phyloP scores from a whole-genome alignment of 2,888 invertebrate species.

The Adela reaumurella region DNA sequence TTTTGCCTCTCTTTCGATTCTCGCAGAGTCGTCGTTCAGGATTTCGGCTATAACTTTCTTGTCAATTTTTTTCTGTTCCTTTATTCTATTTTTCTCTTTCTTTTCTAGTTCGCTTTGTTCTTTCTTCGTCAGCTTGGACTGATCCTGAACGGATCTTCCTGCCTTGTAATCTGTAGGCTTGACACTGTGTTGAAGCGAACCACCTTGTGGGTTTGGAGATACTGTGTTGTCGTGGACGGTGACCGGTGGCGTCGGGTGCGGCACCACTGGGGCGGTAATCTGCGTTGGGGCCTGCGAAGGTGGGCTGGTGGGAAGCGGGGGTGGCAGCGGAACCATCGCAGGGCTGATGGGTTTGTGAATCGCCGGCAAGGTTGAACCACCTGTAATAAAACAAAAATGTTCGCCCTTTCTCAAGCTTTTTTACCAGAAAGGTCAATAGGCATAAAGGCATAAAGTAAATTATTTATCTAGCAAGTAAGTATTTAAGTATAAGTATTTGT shows the following conservation, averaged over 20 bases:
- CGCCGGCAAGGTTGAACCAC: not conserved
- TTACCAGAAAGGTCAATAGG: too few relatives aligned
- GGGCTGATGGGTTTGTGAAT: not conserved
- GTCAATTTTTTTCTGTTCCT: conserved; percentile 18
- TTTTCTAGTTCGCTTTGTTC: conserved; percentile 31
- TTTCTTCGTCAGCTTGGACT: conserved; percentile 14
- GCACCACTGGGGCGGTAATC: not conserved
- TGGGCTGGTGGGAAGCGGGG: not conserved
- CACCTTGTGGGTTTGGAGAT: not conserved
- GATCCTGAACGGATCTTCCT: too few relatives aligned
- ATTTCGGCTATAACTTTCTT: conserved; percentile 3
- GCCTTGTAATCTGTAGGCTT: conserved; percentile 11
- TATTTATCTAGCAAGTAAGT: too few relatives aligned
- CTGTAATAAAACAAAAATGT: not conserved
- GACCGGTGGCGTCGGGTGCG: not conserved
- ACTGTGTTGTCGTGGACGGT: not conserved
- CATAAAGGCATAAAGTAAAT: too few relatives aligned
- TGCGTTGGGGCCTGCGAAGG: not conserved
- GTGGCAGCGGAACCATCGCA: not conserved
- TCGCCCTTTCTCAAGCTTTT: too few relatives aligned
- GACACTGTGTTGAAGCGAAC: too few relatives aligned
- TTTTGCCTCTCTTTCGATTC: conserved; percentile 5
- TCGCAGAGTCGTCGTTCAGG: not conserved
- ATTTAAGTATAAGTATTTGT: too few relatives aligned
- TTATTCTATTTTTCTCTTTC: conserved; percentile 18